Evolutionary conservation across 2,113 vertebrate genomes (phyloP).

Genomic region (Bos taurus): ARS-UCD2.0 NC_037341.1:55056001-55056500

Average conservation of each 20-base stretch:
- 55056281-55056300: not conserved
- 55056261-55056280: not conserved
- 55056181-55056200: not conserved
- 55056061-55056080: not conserved
- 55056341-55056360: not conserved
- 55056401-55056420: no score
- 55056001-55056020: not conserved
- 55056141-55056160: rapidly evolving
- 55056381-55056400: no score
- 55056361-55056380: not conserved
- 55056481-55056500: no score
- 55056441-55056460: no score
- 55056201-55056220: not conserved
- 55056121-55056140: not conserved
- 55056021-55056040: not conserved
- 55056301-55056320: not conserved
- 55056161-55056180: not conserved
- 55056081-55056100: not conserved
- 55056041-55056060: not conserved
- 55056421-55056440: no score
- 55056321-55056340: not conserved
- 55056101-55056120: not conserved
- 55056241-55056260: not conserved
- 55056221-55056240: not conserved
- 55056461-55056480: no score